Conservation (phyloP, 2,113 vertebrate species). For the Urocynchramus pylzowi region DNA sequence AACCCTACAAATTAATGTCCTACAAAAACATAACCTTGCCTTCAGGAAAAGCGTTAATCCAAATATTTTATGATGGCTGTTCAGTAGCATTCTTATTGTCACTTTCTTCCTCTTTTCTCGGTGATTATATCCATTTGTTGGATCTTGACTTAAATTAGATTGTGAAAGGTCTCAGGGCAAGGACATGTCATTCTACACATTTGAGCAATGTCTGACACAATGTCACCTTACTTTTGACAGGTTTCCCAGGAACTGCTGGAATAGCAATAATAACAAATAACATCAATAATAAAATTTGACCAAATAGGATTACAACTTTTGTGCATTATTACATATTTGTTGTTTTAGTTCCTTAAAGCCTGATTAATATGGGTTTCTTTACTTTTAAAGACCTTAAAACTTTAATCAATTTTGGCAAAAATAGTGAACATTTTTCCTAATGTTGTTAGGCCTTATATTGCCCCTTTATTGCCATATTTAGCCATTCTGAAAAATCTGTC, state of each 20-base stretch:
- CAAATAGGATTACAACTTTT: neutral
- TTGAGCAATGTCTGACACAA: neutral
- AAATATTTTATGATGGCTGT: neutral
- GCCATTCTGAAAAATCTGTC: neutral
- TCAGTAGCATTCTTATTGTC: neutral
- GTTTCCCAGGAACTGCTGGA: neutral
- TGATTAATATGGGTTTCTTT: neutral
- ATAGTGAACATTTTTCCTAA: neutral
- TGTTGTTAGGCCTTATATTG: neutral
- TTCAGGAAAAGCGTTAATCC: neutral
- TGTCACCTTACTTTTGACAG: neutral
- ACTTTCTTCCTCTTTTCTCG: neutral
- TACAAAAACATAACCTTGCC: neutral
- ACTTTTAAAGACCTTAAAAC: neutral
- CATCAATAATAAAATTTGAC: neutral
- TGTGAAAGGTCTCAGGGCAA: conserved; percentile 13
- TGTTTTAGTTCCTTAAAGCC: neutral
- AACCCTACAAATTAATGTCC: neutral
- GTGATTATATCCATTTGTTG: neutral
- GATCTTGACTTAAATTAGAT: neutral
- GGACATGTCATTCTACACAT: neutral
- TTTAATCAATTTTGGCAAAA: neutral
- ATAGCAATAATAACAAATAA: neutral
- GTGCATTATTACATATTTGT: neutral
- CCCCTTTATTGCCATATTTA: neutral